Evolutionary conservation across 2,888 invertebrate species (phyloP).

Genomic region (Hirudinaria manillensis): DNA sequence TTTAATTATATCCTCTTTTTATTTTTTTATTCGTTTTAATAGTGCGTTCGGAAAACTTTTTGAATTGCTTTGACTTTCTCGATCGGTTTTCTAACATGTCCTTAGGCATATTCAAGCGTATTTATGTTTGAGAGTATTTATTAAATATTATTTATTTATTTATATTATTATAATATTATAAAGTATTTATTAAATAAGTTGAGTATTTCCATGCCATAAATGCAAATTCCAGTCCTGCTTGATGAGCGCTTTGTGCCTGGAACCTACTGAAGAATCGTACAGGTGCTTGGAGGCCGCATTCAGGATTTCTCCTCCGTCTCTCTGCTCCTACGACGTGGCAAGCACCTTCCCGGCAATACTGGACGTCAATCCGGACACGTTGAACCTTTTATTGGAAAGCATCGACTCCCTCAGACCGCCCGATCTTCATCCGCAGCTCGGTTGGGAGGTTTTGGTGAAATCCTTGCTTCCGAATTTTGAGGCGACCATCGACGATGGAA

Average conservation of each 20-base stretch:
- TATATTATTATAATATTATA: too few relatives aligned
- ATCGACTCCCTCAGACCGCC: constrained; percentile 37
- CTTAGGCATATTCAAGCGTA: too few relatives aligned
- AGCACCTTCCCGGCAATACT: constrained; percentile 32
- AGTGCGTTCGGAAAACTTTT: too few relatives aligned
- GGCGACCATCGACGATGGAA: constrained; percentile 24
- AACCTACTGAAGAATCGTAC: constrained; percentile 38
- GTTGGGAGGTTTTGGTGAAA: constrained; percentile 35
- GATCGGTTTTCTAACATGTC: too few relatives aligned
- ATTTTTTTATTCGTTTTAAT: too few relatives aligned
- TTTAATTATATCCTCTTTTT: too few relatives aligned
- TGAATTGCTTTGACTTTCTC: too few relatives aligned
- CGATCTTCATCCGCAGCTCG: constrained; percentile 31
- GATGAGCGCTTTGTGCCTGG: constrained; percentile 37
- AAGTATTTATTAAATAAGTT: too few relatives aligned
- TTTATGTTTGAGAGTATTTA: too few relatives aligned
- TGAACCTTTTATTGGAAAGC: constrained; percentile 34
- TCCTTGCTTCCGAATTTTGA: constrained; percentile 18
- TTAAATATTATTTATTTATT: too few relatives aligned
- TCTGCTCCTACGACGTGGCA: constrained; percentile 10
- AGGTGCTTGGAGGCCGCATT: constrained; percentile 31
- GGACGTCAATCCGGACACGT: constrained; percentile 31
- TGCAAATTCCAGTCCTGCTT: constrained; percentile 34
- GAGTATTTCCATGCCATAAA: neutral
- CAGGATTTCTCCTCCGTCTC: constrained; percentile 4